Evolutionary conservation across 2,888 invertebrate species (phyloP).

Genomic region (Archips crataeganus): DNA sequence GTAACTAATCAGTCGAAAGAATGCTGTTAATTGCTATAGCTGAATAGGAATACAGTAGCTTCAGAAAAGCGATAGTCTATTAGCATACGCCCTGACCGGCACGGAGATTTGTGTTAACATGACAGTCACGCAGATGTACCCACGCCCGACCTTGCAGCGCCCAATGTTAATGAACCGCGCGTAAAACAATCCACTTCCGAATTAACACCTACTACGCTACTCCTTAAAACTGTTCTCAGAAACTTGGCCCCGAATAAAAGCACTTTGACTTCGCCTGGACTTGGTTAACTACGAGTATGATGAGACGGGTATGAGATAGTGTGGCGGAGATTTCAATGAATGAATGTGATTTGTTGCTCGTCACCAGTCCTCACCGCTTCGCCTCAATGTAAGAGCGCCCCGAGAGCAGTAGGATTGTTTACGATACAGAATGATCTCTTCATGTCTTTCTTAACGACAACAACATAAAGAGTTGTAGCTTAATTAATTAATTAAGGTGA

Average conservation of each 20-base stretch:
- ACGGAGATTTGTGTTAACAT: constrained; percentile 44
- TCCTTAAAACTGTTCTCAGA: constrained; percentile 6
- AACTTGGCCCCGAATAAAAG: neutral
- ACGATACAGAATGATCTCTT: too few species aligned
- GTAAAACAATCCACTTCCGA: constrained; percentile 56
- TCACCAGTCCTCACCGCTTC: too few species aligned
- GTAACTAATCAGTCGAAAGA: neutral
- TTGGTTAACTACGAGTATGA: neutral
- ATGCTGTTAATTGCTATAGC: constrained; percentile 2
- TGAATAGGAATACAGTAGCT: neutral
- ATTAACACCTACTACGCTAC: constrained; percentile 56
- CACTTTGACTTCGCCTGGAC: neutral
- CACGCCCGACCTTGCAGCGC: constrained; percentile 61
- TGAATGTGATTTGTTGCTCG: too few species aligned
- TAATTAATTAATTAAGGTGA: too few species aligned
- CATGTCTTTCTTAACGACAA: too few species aligned
- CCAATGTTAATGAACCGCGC: constrained; percentile 63
- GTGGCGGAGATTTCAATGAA: too few species aligned
- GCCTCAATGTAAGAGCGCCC: too few species aligned
- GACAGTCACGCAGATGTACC: constrained; percentile 46
- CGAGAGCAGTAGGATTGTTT: too few species aligned
- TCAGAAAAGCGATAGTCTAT: constrained; percentile 3
- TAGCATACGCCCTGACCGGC: neutral
- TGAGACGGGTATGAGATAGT: neutral
- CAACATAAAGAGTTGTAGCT: too few species aligned